Conservation (phyloP, 2,113 vertebrate genomes). For the Notothenia coriiceps region DNA sequence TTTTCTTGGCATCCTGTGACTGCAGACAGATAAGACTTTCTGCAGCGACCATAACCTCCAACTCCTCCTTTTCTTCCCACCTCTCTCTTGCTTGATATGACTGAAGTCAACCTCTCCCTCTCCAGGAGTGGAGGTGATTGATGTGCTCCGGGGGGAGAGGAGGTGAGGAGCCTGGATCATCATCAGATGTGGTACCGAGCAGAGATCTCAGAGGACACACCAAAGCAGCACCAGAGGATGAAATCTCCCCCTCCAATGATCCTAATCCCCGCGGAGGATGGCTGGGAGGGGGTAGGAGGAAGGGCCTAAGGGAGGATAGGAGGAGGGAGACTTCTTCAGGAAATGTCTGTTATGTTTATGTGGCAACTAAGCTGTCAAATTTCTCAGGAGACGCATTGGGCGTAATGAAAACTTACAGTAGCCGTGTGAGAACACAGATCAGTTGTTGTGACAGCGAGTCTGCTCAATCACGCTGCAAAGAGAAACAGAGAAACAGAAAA, state of each 20-base stretch:
- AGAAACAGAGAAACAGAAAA: slow-evolving; percentile 26
- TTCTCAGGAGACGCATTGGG: slow-evolving; percentile 23
- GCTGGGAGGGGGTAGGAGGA: neutral
- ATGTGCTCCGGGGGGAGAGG: slow-evolving; percentile 69
- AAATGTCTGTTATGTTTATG: slow-evolving; percentile 30
- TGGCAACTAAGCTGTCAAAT: slow-evolving; percentile 32
- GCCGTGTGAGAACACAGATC: slow-evolving; percentile 14
- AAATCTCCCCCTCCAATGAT: slow-evolving; percentile 65
- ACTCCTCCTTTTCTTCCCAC: slow-evolving; percentile 14
- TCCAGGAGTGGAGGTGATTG: slow-evolving; percentile 69
- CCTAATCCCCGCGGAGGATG: slow-evolving; percentile 45
- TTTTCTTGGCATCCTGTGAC: slow-evolving; percentile 11
- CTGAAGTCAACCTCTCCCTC: slow-evolving; percentile 24
- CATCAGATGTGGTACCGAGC: slow-evolving; percentile 67
- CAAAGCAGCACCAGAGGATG: slow-evolving; percentile 64
- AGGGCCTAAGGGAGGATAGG: slow-evolving; percentile 14
- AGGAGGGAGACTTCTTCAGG: slow-evolving; percentile 33
- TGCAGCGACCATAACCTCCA: slow-evolving; percentile 1
- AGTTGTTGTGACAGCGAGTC: slow-evolving; percentile 3
- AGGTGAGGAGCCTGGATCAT: slow-evolving; percentile 68
- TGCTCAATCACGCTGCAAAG: slow-evolving; percentile 5
- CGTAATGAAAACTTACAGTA: slow-evolving; percentile 37
- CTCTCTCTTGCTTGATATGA: slow-evolving; percentile 10
- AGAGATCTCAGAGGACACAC: slow-evolving; percentile 65
- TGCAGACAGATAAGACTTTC: slow-evolving; percentile 44